Evolutionary conservation across 2,888 invertebrate species (phyloP).

Genomic region (Acronicta psi): DNA sequence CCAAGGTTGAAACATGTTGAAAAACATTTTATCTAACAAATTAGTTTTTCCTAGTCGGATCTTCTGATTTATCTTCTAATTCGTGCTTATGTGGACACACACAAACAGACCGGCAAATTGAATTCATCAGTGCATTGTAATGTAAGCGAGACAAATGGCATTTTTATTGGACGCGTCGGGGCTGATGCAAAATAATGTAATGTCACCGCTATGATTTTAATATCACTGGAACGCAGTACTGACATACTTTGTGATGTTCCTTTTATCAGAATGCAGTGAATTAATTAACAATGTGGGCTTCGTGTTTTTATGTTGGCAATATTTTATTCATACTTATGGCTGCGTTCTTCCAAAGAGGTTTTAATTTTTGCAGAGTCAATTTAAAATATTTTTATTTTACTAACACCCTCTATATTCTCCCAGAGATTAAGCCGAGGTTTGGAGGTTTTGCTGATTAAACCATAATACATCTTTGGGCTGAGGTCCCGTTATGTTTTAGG

Average conservation of each 20-base stretch:
- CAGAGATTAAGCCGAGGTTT: no score
- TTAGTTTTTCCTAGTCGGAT: background rate
- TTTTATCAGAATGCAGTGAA: conserved; percentile 12
- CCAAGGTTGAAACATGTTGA: no score
- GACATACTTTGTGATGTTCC: conserved; percentile 38
- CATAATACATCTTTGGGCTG: no score
- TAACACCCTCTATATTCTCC: no score
- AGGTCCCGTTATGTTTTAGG: no score
- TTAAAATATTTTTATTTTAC: no score
- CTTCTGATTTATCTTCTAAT: background rate
- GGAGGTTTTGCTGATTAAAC: no score
- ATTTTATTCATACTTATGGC: conserved; percentile 1
- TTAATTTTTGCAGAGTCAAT: no score
- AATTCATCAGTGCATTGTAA: conserved; percentile 56
- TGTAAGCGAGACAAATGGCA: conserved; percentile 66
- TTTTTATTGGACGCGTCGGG: conserved; percentile 64
- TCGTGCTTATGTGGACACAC: conserved; percentile 16
- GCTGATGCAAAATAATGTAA: conserved; percentile 56
- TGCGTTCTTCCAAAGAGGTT: background rate
- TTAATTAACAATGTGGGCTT: conserved; percentile 23
- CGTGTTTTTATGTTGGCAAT: conserved; percentile 5
- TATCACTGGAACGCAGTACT: conserved; percentile 32
- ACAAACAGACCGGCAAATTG: conserved; percentile 43
- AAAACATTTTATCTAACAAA: background rate
- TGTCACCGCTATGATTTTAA: conserved; percentile 53